A percentile compares a stretch with the other conserved stretches of the same genome.
These are phyloP conservation scores for Ephydatia muelleri DNA, from an alignment of 37 sponge, comb jelly and placozoan species.

Conservation along the genomic window DNA sequence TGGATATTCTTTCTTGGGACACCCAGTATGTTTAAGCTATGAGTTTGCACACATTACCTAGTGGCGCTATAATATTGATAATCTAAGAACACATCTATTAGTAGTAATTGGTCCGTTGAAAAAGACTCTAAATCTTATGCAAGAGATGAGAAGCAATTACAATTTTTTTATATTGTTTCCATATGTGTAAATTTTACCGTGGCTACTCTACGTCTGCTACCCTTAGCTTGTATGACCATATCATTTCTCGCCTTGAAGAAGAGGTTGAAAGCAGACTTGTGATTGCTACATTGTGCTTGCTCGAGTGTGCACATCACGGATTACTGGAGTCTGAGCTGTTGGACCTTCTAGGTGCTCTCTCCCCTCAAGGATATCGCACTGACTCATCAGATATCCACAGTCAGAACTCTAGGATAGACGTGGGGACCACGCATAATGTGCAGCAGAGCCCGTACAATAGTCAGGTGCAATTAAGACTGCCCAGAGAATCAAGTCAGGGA, in stretches of 20 bases:
- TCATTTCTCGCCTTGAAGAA: constrained; percentile 4
- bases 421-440: not conserved
- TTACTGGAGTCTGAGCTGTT: constrained; percentile 42
- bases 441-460: not conserved
- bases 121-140: no score
- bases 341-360: constrained; percentile 36
- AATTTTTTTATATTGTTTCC: no score
- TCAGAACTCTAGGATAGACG: not conserved
- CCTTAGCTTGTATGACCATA: constrained; percentile 19
- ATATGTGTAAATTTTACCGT: no score
- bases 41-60: no score
- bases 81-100: no score
- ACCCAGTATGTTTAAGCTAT: no score
- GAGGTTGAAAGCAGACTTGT: constrained; percentile 14
- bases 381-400: not conserved
- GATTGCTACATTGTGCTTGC: constrained; percentile 45
- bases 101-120: no score
- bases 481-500: not conserved
- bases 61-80: no score
- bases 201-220: not conserved
- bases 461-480: not conserved
- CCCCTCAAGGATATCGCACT: not conserved
- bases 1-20: no score
- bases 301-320: constrained; percentile 32
- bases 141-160: no score